A percentile compares a stretch with the other conserved stretches of the same genome.
These are phyloP conservation scores for Melanophora roralis DNA, from an alignment of 2,888 invertebrate genomes.

Conservation along the genomic window DNA sequence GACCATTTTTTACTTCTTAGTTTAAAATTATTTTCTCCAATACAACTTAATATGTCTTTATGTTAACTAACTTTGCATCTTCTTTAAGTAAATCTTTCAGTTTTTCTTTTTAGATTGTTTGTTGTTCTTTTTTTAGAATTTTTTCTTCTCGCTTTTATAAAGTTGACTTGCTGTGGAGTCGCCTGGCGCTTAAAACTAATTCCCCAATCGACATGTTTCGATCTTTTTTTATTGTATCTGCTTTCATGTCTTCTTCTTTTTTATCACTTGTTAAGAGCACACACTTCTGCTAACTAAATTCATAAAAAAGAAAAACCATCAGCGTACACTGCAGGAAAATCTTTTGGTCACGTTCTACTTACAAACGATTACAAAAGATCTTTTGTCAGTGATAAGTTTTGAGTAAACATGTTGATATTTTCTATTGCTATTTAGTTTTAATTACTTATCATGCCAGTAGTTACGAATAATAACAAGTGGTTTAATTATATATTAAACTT, in stretches of 20 bases:
- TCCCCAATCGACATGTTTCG: constrained; percentile 75
- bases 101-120: no score
- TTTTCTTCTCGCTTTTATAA: background rate
- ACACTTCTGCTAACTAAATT: background rate
- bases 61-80: no score
- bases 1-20: no score
- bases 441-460: no score
- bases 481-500: no score
- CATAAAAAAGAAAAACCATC: constrained; percentile 1
- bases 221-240: constrained; percentile 60
- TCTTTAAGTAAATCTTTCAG: constrained; percentile 37
- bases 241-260: background rate
- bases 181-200: constrained; percentile 73
- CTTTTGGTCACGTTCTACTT: background rate
- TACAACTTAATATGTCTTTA: no score
- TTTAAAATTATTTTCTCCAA: no score
- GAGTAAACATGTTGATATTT: constrained; percentile 16
- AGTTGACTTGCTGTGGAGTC: constrained; percentile 44
- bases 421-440: constrained; percentile 18
- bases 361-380: constrained; percentile 27
- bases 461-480: no score
- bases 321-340: constrained; percentile 13
- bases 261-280: background rate
- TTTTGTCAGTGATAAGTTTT: constrained; percentile 37
- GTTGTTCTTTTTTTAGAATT: background rate